Evolutionary conservation across 2,888 invertebrate species (phyloP).

Genomic region (Calephelis perditalis): DNA sequence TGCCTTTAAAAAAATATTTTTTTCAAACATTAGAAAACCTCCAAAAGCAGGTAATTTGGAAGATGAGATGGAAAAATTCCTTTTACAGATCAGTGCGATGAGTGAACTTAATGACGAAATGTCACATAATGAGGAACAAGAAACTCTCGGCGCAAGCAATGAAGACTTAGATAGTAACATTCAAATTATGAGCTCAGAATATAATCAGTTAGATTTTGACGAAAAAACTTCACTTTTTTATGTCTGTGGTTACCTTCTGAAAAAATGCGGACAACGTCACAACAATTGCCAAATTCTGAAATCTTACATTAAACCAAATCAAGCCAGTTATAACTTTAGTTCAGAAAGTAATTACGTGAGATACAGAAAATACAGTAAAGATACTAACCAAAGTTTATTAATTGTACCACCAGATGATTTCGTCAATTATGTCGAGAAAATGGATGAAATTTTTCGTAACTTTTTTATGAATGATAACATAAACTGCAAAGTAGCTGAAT

Average conservation of each 20-base stretch:
- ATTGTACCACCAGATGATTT: slow-evolving; percentile 5
- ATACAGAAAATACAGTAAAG: slow-evolving; percentile 4
- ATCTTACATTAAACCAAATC: slow-evolving; percentile 2
- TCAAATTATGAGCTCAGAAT: slow-evolving; percentile 19
- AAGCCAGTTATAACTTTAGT: background rate
- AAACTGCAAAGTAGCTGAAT: slow-evolving; percentile 14
- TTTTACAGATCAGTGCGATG: background rate
- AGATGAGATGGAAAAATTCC: background rate
- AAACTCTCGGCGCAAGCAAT: background rate
- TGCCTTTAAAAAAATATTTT: slow-evolving; percentile 15
- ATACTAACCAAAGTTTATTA: slow-evolving; percentile 2
- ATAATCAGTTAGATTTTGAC: slow-evolving; percentile 18
- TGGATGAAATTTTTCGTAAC: slow-evolving; percentile 2
- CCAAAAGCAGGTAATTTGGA: slow-evolving; percentile 16
- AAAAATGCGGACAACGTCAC: slow-evolving; percentile 13
- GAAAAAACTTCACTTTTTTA: slow-evolving; percentile 20
- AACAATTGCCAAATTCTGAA: slow-evolving; percentile 6
- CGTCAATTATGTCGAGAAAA: background rate
- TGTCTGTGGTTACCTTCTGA: slow-evolving; percentile 7
- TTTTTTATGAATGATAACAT: background rate
- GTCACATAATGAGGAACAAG: background rate
- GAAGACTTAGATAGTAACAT: slow-evolving; percentile 1
- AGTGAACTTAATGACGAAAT: background rate
- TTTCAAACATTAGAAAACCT: slow-evolving; percentile 14
- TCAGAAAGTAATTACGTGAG: background rate